These are phyloP conservation scores for Microcebus lehilahytsara DNA, from an alignment of 2,113 vertebrate species.

Conservation along the genomic window DNA sequence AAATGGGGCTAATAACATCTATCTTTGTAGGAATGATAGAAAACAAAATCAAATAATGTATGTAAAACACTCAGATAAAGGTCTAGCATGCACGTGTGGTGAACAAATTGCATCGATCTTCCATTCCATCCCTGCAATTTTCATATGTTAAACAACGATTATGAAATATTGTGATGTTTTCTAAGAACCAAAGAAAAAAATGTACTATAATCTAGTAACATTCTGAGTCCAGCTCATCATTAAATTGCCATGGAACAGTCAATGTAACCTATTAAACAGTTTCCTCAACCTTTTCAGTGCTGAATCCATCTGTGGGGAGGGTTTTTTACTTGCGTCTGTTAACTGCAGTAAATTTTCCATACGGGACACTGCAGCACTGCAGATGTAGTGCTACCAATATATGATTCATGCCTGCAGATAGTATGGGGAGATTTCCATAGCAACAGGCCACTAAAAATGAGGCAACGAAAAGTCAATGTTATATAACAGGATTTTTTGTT, in stretches of 20 bases:
- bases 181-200: background rate
- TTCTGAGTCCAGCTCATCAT: background rate
- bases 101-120: background rate
- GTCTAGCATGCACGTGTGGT: background rate
- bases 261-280: background rate
- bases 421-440: slow-evolving; percentile 78
- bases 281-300: fast-evolving
- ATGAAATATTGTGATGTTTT: background rate
- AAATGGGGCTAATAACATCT: background rate
- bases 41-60: slow-evolving; percentile 6
- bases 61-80: background rate
- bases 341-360: slow-evolving; percentile 45
- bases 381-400: slow-evolving; percentile 37
- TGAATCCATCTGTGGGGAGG: background rate
- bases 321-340: slow-evolving; percentile 49
- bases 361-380: slow-evolving; percentile 14
- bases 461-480: slow-evolving; percentile 64
- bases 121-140: background rate
- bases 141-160: background rate
- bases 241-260: background rate
- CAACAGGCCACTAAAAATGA: slow-evolving; percentile 72
- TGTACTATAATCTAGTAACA: background rate
- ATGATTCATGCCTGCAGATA: slow-evolving; percentile 59
- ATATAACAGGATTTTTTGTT: slow-evolving; percentile 49
- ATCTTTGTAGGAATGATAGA: background rate